These are phyloP conservation scores for Ellobium chinense DNA, from an alignment of 2,888 invertebrate genomes.

Conservation along the genomic window DNA sequence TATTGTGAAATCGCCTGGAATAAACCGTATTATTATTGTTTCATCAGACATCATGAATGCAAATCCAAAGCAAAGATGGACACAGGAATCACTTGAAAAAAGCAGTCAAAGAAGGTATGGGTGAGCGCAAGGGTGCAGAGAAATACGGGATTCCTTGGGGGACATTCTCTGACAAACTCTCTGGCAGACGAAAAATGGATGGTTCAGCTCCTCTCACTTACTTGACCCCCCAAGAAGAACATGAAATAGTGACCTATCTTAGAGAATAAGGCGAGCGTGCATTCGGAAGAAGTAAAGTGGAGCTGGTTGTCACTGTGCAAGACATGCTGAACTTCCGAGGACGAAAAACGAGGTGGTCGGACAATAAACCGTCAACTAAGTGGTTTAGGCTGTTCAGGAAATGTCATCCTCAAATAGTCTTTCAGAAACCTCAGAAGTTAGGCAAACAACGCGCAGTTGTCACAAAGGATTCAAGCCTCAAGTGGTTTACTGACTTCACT, in stretches of 20 bases:
- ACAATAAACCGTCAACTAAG: not conserved
- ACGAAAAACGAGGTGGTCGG: not conserved
- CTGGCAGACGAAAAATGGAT: constrained; percentile 10
- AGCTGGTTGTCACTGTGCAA: not conserved
- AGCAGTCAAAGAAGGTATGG: not conserved
- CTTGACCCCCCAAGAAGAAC: not conserved
- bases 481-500: not conserved
- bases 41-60: not conserved
- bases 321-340: not conserved
- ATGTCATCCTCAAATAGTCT: not conserved
- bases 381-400: not conserved
- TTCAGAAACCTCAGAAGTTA: not conserved
- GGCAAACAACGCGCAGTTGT: not conserved
- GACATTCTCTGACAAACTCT: constrained; percentile 16
- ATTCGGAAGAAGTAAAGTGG: not conserved
- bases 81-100: not conserved
- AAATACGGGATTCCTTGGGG: constrained; percentile 23
- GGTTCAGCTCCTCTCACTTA: not conserved
- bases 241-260: not conserved
- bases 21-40: not conserved
- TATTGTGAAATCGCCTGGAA: too few relatives aligned
- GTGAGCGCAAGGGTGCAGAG: not conserved
- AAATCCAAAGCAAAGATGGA: not conserved
- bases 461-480: not conserved
- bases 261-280: not conserved